Evolutionary conservation across 35 echinoderm and acorn worm genomes (phyloP).

Genomic region (Apostichopus californicus): DNA sequence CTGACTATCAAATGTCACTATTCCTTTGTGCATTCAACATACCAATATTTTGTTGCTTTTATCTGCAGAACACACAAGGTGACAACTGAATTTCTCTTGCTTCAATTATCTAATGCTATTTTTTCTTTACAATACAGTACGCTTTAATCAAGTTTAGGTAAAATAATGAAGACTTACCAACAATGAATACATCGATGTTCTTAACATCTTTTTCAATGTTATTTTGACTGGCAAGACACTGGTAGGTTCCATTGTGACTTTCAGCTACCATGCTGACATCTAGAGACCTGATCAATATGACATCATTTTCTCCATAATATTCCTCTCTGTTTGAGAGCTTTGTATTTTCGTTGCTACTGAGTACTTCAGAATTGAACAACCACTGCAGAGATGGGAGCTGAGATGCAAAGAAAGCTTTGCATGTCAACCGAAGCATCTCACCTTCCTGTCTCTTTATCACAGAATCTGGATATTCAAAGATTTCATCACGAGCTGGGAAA

Average conservation of each 20-base stretch:
- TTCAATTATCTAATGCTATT: no score
- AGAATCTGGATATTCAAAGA: conserved; percentile 22
- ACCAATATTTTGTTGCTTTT: no score
- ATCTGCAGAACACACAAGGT: no score
- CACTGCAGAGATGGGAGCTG: neutral
- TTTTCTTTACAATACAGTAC: no score
- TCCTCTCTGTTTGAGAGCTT: neutral
- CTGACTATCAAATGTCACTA: no score
- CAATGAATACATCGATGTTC: neutral
- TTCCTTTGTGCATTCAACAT: no score
- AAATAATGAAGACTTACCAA: neutral
- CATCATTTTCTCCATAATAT: neutral
- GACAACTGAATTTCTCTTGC: no score
- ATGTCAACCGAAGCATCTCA: neutral
- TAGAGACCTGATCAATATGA: neutral
- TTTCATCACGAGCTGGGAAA: neutral
- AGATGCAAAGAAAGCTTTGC: neutral
- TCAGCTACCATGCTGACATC: neutral
- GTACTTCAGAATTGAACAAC: neutral
- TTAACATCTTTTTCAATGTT: neutral
- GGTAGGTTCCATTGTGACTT: neutral
- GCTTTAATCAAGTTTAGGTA: no score
- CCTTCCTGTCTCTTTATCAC: neutral
- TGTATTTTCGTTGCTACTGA: neutral
- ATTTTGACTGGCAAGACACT: neutral